Evolutionary conservation across 2,797 vertebrate genomes (phyloP).

Genomic region (Coranthus polyacanthus): DNA sequence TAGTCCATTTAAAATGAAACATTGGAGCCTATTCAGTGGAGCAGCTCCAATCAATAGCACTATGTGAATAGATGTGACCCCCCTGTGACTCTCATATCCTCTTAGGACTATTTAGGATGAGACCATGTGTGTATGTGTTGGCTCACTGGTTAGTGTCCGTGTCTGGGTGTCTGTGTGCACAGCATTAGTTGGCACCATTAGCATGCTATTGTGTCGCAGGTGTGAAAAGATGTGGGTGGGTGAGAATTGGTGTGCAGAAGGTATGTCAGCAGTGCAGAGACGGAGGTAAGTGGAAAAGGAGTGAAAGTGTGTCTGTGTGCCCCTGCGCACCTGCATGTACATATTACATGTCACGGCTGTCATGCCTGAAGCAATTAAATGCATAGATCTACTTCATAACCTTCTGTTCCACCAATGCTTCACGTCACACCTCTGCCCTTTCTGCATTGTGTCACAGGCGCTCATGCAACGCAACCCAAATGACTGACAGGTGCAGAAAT

Average conservation of each 20-base stretch:
- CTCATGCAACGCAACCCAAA: slow-evolving; percentile 31
- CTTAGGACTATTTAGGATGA: slow-evolving; percentile 61
- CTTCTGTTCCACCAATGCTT: slow-evolving; percentile 54
- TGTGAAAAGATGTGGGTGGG: slow-evolving; percentile 56
- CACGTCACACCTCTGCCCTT: slow-evolving; percentile 61
- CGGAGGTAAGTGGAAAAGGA: slow-evolving; percentile 19
- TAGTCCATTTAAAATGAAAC: slow-evolving; percentile 67
- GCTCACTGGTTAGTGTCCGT: slow-evolving; percentile 10
- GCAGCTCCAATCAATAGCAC: slow-evolving; percentile 69
- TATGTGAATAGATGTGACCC: slow-evolving; percentile 66
- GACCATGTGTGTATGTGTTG: slow-evolving; percentile 28
- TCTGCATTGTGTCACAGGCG: slow-evolving; percentile 41
- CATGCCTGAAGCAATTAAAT: slow-evolving; percentile 65
- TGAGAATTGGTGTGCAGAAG: slow-evolving; percentile 60
- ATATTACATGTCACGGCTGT: slow-evolving; percentile 65
- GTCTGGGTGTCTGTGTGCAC: slow-evolving; percentile 4
- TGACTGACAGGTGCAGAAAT: slow-evolving; percentile 53
- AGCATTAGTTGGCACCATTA: slow-evolving; percentile 36
- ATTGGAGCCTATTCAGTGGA: slow-evolving; percentile 57
- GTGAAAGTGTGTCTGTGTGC: slow-evolving; percentile 14
- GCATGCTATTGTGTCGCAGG: slow-evolving; percentile 47
- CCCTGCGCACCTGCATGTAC: slow-evolving; percentile 22
- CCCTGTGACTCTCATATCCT: slow-evolving; percentile 54
- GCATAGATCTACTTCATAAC: slow-evolving; percentile 66
- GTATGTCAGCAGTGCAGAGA: slow-evolving; percentile 53